Base-by-base conservation (phyloP, 2,888 invertebrate genomes). In the Aphidoletes aphidimyza region DNA sequence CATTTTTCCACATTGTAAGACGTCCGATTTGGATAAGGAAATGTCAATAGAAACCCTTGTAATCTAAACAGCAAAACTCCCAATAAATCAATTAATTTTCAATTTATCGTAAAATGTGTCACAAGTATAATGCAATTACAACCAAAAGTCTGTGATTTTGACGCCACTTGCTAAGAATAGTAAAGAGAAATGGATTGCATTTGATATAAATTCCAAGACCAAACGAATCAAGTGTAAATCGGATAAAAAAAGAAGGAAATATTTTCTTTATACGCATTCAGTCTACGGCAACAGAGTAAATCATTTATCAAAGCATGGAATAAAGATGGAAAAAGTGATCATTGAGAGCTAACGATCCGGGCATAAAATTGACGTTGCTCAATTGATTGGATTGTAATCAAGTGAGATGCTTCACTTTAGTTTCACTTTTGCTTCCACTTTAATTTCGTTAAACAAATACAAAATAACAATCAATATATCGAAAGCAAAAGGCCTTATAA, bases 61-160 rank as follows among this genome's bases (percentile, higher is more conserved):
- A 69, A 69, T 69, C 69, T 69, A n/a, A n/a, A n/a, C 69, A 30
- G 11, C 34, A 30, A 34, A 69, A 69, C 6, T 14, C 8, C 3
- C 2, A 22, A 54, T 54, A 54, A 54, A 54, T 54, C 54, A 54
- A 69, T 69, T 69, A 69, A 69, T 69, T 69, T 69, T 14, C 30
- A 69, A 69, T 69, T 69, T 69, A 69, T 69, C 69, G 34, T 34
- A 2, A 14, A 34, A 69, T 69, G 69, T 54, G 54, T 54, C 54
- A 26, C 22, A 30, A 30, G 26, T 14, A 30, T 69, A 14, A 69
- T 14, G 30, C 3, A 69, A 69, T 30, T 11, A 69, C 69, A 69
- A 69, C 17, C 19, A 30, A 69, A 30, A 11, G 69, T 69, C 69
- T 69, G 30, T 14, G 34, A 14, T 30, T 69, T 69, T 69, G 69